Base-by-base conservation (phyloP, 2,113 vertebrate species). In the Melanerpes formicivorus region DNA sequence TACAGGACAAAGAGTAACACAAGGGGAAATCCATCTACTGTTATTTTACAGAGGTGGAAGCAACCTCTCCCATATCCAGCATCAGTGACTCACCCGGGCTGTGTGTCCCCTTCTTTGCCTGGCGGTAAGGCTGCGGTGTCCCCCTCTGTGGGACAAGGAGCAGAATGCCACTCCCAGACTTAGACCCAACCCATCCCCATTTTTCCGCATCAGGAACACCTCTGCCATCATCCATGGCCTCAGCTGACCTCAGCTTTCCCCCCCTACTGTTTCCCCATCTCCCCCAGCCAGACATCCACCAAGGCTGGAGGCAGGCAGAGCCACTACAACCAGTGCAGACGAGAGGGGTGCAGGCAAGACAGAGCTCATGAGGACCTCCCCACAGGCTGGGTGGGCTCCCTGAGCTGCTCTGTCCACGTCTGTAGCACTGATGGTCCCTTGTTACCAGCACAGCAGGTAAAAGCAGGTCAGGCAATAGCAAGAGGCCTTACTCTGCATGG, bases 321-420 rank as follows among this genome's bases (percentile, higher is more conserved):
- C 30, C n/a, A 6, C 42, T 6, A 7, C 32, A 11, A 21, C 5
- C 32, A 7, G 14, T 1, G 10, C 0, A 21, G 29, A 48, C 19
- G 10, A 56, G n/a, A 54, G 64, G 52, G 18, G 4, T 27, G 32
- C 50, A 9, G 18, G 29, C 29, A 42, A 14, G 52, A 56, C 11
- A 8, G 34, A 44, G 8, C 54, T 25, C 0, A 3, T 6, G 30
- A 44, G 46, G 59, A 6, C 15, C 65, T 29, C 18, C 23, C 30
- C 37, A 27, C 7, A 11, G 34, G 9, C 29, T 69, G 25, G 8
- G 21, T 55, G 46, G 42, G 14, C 14, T 52, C 12, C 14, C 22
- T 8, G 65, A 16, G 40, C 17, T 32, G 40, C n/a, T 66, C 56
- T 27, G 6, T 18, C 25, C 3, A 0, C 8, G 22, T 4, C 26